Conservation (phyloP, 2,797 vertebrate genomes). For the Merluccius polli region DNA sequence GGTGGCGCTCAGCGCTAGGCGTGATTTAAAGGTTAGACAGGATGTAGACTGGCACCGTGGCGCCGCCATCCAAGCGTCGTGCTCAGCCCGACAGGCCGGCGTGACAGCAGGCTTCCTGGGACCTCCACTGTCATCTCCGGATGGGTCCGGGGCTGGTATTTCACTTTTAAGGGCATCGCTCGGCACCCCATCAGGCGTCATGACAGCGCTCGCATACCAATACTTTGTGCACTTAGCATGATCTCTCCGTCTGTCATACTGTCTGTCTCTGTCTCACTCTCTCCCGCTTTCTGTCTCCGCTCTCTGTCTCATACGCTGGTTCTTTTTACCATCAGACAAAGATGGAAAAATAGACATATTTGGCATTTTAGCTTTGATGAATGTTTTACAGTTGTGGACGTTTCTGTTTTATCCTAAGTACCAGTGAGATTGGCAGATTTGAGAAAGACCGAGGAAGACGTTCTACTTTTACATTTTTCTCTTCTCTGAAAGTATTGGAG, state of each 20-base stretch:
- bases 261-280: not conserved
- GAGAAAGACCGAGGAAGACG: not conserved
- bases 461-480: not conserved
- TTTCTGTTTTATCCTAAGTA: not conserved
- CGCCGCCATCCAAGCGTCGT: slow-evolving; percentile 54
- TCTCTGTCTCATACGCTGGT: not conserved
- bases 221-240: slow-evolving; percentile 22
- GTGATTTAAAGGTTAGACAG: slow-evolving; percentile 67
- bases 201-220: slow-evolving; percentile 39
- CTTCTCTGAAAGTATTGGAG: slow-evolving; percentile 5
- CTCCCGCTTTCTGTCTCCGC: not conserved
- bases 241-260: slow-evolving; percentile 4
- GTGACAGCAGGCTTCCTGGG: slow-evolving; percentile 50
- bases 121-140: slow-evolving; percentile 47
- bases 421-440: not conserved
- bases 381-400: slow-evolving; percentile 2
- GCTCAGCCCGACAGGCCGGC: slow-evolving; percentile 33
- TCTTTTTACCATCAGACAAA: too few species aligned
- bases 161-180: slow-evolving; percentile 59
- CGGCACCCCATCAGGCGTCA: slow-evolving; percentile 34
- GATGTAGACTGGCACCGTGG: slow-evolving; percentile 56
- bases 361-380: slow-evolving; percentile 5
- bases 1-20: slow-evolving; percentile 31
- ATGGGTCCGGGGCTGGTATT: slow-evolving; percentile 65
- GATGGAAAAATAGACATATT: not conserved